These are phyloP conservation scores for Grapholita molesta DNA, from an alignment of 1,140 invertebrate genomes.

Conservation along the genomic window DNA sequence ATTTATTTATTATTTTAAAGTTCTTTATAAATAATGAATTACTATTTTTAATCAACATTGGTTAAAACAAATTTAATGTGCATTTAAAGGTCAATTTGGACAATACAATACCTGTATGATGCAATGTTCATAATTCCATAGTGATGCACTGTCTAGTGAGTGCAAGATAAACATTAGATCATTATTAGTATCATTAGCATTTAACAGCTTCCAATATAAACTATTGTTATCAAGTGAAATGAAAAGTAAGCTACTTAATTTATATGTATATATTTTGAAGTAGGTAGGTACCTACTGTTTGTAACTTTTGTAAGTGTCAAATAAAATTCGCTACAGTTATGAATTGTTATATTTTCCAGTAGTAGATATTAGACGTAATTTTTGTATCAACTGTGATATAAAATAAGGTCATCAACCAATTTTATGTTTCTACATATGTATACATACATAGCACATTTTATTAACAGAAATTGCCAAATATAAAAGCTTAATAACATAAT, in stretches of 20 bases:
- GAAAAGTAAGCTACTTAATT: background rate
- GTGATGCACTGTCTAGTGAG: no score
- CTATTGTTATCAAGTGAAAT: background rate
- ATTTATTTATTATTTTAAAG: conserved; percentile 16
- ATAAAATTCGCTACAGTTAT: background rate
- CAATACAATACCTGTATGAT: background rate
- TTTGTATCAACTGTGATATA: conserved; percentile 11
- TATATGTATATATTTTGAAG: background rate
- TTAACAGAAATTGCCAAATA: background rate
- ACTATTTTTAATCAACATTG: no score
- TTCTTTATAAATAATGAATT: no score
- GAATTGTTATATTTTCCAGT: no score
- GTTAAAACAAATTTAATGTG: background rate
- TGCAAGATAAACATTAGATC: background rate
- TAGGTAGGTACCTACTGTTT: background rate
- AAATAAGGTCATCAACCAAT: background rate
- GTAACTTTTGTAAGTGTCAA: background rate
- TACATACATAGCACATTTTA: background rate
- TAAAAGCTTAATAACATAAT: background rate
- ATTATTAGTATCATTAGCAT: background rate
- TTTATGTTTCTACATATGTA: background rate
- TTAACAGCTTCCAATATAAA: background rate
- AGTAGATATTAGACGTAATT: background rate
- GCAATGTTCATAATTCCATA: no score
- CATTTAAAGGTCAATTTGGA: background rate